A percentile compares a stretch with the other conserved stretches of the same genome.
phyloP scores from a whole-genome alignment of 1,140 invertebrate genomes.

The Helicoverpa zea region DNA sequence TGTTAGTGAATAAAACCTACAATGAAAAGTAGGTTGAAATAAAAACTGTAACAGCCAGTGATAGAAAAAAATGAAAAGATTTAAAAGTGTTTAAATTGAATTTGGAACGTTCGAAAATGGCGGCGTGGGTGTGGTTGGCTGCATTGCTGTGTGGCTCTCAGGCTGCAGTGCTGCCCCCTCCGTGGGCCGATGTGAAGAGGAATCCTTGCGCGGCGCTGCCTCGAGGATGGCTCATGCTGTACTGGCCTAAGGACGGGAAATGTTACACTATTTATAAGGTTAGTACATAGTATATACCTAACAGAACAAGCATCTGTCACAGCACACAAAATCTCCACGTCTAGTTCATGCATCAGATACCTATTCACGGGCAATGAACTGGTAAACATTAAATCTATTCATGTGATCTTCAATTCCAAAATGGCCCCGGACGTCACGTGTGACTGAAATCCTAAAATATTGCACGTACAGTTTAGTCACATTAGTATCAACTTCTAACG shows the following conservation, averaged over 20 bases:
- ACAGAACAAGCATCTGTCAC: not conserved
- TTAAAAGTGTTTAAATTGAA: conserved; percentile 47
- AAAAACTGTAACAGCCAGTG: conserved; percentile 31
- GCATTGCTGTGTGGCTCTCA: conserved; percentile 74
- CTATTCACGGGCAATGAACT: conserved; percentile 11
- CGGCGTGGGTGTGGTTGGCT: conserved; percentile 73
- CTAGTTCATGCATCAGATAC: not conserved
- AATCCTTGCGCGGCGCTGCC: conserved; percentile 94
- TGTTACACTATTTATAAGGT: conserved; percentile 95
- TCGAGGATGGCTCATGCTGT: conserved; percentile 93
- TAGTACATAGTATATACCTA: conserved; percentile 61
- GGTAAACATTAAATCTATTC: not conserved
- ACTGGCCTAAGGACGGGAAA: conserved; percentile 93
- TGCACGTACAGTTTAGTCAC: not conserved
- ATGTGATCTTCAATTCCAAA: not conserved
- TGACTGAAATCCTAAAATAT: conserved; percentile 15
- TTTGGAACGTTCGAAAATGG: conserved; percentile 64
- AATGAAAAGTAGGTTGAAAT: conserved; percentile 33
- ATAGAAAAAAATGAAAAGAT: conserved; percentile 43
- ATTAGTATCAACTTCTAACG: conserved; percentile 3
- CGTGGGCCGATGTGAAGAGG: conserved; percentile 93
- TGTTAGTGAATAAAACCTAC: conserved; percentile 33
- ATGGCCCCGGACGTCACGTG: conserved; percentile 24
- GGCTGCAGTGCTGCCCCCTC: conserved; percentile 91
- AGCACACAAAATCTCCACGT: not conserved